A percentile compares a stretch with the other conserved stretches of the same genome.
Evolutionary conservation across 1,140 invertebrate species (phyloP).

Genomic region (Pectinophora gossypiella): DNA sequence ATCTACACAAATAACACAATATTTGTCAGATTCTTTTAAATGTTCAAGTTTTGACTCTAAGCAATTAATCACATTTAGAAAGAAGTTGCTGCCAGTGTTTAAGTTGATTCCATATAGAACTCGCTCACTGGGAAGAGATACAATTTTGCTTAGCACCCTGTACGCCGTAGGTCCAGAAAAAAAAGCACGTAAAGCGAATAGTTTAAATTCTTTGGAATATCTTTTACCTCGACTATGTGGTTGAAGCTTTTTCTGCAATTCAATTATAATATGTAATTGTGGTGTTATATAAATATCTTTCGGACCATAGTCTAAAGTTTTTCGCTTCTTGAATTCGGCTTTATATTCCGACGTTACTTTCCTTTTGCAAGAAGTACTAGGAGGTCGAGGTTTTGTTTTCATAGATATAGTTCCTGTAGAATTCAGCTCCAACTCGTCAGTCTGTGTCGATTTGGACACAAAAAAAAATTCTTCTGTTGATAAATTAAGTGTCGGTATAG

Average conservation of each 20-base stretch:
- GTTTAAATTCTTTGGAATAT: not conserved
- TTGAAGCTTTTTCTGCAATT: not conserved
- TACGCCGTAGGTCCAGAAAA: not conserved
- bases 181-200: not conserved
- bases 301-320: not conserved
- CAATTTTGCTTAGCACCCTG: not conserved
- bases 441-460: not conserved
- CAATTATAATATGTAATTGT: not conserved
- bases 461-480: not conserved
- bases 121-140: not conserved
- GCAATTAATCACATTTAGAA: not conserved
- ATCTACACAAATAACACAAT: too few relatives aligned
- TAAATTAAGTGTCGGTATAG: not conserved
- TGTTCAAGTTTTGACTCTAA: too few relatives aligned
- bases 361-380: not conserved
- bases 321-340: not conserved
- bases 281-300: not conserved
- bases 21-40: too few relatives aligned
- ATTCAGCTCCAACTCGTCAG: not conserved
- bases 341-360: not conserved
- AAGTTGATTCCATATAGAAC: not conserved
- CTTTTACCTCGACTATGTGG: too few relatives aligned
- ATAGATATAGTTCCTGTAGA: not conserved
- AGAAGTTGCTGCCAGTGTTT: not conserved
- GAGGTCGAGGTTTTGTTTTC: not conserved